These are phyloP conservation scores for Bellardia bayeri DNA, from an alignment of 2,888 invertebrate species.

Conservation along the genomic window DNA sequence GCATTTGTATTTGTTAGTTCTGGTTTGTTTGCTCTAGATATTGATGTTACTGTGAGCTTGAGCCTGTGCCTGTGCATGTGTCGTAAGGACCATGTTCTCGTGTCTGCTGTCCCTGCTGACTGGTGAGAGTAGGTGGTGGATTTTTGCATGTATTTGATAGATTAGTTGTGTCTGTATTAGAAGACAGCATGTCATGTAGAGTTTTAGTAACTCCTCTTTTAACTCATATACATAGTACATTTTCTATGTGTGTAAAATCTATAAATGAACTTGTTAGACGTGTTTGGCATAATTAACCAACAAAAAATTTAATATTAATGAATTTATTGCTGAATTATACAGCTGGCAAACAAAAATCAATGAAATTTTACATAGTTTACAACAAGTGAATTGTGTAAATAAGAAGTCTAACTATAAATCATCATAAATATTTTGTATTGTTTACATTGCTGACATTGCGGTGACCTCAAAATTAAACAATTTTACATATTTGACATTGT, in stretches of 20 bases:
- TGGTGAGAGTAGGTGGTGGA: slow-evolving; percentile 40
- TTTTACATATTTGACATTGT: too few species aligned
- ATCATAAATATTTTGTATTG: too few species aligned
- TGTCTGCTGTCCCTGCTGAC: neutral
- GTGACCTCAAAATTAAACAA: too few species aligned
- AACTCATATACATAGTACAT: neutral
- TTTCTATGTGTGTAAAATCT: slow-evolving; percentile 55
- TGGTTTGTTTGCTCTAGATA: slow-evolving; percentile 67
- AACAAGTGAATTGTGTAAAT: too few species aligned
- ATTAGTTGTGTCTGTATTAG: slow-evolving; percentile 70
- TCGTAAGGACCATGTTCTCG: slow-evolving; percentile 30
- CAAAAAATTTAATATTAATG: slow-evolving; percentile 62
- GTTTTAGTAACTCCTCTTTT: slow-evolving; percentile 4
- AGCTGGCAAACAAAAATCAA: neutral
- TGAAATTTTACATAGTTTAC: neutral
- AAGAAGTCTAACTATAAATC: too few species aligned
- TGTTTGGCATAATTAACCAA: slow-evolving; percentile 61
- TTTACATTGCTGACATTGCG: too few species aligned
- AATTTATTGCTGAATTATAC: slow-evolving; percentile 43
- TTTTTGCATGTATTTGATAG: slow-evolving; percentile 69
- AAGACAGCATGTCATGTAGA: slow-evolving; percentile 72
- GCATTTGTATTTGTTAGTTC: slow-evolving; percentile 65
- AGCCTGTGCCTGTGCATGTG: slow-evolving; percentile 33
- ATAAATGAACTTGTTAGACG: slow-evolving; percentile 69
- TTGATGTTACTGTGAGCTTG: slow-evolving; percentile 40